Evolutionary conservation across 2,888 invertebrate species (phyloP).

Genomic region (Eristalis pertinax): DNA sequence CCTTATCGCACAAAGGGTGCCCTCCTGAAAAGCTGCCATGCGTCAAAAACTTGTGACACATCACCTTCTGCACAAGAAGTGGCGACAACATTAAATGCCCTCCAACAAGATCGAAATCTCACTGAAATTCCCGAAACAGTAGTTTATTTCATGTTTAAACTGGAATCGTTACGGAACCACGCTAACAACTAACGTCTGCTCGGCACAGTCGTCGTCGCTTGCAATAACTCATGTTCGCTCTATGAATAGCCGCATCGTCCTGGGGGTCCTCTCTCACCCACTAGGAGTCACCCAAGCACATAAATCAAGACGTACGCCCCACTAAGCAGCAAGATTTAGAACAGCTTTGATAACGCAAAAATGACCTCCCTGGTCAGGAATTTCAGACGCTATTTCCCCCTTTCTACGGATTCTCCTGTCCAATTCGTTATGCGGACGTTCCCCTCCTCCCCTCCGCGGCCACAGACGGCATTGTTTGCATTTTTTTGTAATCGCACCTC

Average conservation of each 20-base stretch:
- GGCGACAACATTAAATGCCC: neutral
- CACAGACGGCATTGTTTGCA: neutral
- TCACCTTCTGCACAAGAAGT: neutral
- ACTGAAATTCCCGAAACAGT: neutral
- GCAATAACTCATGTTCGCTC: neutral
- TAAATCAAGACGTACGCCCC: neutral
- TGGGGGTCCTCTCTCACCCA: neutral
- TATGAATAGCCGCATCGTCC: neutral
- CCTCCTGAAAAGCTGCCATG: neutral
- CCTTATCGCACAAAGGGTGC: too few relatives aligned
- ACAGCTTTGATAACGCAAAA: neutral
- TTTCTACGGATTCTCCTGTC: neutral
- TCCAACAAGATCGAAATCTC: too few relatives aligned
- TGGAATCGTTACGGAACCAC: neutral
- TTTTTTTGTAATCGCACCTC: conserved; percentile 31
- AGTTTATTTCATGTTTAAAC: neutral
- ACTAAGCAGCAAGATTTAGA: neutral
- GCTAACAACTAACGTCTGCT: neutral
- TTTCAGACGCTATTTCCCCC: neutral
- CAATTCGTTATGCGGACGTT: neutral
- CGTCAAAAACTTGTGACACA: neutral
- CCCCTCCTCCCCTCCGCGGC: neutral
- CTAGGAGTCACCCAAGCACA: neutral
- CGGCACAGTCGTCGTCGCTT: neutral
- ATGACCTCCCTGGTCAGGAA: neutral